These are phyloP conservation scores for Schizopygopsis malacanthus DNA, from an alignment of 2,797 vertebrate species.

Conservation along the genomic window DNA sequence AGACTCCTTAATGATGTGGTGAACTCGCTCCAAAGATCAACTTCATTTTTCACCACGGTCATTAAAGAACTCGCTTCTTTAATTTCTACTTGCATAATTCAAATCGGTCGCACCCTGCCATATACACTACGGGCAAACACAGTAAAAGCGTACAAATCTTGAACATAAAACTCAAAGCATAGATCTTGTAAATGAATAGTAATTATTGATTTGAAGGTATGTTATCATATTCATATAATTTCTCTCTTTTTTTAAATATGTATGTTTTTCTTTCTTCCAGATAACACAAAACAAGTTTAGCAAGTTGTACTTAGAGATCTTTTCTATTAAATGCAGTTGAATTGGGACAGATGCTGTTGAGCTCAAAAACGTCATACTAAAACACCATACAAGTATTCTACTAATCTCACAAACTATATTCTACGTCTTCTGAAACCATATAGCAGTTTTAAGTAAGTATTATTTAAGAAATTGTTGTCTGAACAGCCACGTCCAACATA, in stretches of 20 bases:
- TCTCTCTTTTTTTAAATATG: not conserved
- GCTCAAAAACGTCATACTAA: not conserved
- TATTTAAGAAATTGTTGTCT: not conserved
- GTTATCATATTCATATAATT: not conserved
- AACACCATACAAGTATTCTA: not conserved
- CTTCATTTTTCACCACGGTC: slow-evolving; percentile 78
- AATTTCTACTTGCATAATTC: slow-evolving; percentile 67
- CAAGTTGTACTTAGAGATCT: not conserved
- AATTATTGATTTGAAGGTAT: not conserved
- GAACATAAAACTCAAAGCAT: not conserved
- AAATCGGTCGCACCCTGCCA: slow-evolving; percentile 62
- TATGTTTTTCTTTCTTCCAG: not conserved
- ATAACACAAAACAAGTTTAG: not conserved
- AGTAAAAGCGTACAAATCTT: not conserved
- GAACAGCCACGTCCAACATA: no score
- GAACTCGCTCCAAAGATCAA: slow-evolving; percentile 78
- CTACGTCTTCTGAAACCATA: not conserved
- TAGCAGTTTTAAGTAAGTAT: not conserved
- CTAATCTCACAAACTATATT: not conserved
- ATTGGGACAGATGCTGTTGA: not conserved
- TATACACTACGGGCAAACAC: not conserved
- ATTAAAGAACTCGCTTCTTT: slow-evolving; percentile 70
- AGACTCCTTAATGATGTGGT: slow-evolving; percentile 69
- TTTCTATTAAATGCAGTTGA: not conserved
- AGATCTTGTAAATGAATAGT: not conserved